Evolutionary conservation across 2,888 invertebrate genomes (phyloP).

Genomic region (Phyllotreta cruciferae): DNA sequence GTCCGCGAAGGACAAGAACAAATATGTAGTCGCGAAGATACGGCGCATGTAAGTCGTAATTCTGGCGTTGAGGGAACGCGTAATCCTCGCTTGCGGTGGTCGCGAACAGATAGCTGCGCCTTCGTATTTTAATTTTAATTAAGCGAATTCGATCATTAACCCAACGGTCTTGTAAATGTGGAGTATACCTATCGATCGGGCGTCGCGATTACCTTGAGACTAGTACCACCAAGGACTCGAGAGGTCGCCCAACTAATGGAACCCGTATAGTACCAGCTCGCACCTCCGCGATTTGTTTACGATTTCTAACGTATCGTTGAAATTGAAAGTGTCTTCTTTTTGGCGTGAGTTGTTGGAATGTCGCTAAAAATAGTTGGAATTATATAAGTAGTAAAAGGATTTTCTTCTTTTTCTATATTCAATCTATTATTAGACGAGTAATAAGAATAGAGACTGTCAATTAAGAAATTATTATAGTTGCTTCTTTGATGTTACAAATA

Average conservation of each 20-base stretch:
- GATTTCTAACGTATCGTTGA: too few relatives aligned
- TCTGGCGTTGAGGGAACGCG: slow-evolving; percentile 35
- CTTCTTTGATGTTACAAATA: too few relatives aligned
- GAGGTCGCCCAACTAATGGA: slow-evolving; percentile 10
- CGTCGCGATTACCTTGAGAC: slow-evolving; percentile 57
- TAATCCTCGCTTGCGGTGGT: slow-evolving; percentile 43
- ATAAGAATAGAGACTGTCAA: too few relatives aligned
- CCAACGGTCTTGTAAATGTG: slow-evolving; percentile 45
- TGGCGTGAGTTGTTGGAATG: too few relatives aligned
- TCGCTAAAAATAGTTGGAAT: too few relatives aligned
- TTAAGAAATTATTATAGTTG: too few relatives aligned
- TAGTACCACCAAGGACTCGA: slow-evolving; percentile 52
- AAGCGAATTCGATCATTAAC: slow-evolving; percentile 58
- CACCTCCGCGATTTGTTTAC: too few relatives aligned
- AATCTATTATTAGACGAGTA: too few relatives aligned
- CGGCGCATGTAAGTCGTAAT: slow-evolving; percentile 48
- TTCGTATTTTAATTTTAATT: slow-evolving; percentile 59
- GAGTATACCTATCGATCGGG: slow-evolving; percentile 51
- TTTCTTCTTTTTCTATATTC: too few relatives aligned
- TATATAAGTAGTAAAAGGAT: too few relatives aligned
- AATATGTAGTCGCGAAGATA: slow-evolving; percentile 48
- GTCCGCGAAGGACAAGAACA: slow-evolving; percentile 42
- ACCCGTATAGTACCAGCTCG: too few relatives aligned
- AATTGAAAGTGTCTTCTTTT: too few relatives aligned
- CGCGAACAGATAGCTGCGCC: slow-evolving; percentile 45